phyloP scores from a whole-genome alignment of 2,888 invertebrate genomes.

The Leucoptera coffeella region DNA sequence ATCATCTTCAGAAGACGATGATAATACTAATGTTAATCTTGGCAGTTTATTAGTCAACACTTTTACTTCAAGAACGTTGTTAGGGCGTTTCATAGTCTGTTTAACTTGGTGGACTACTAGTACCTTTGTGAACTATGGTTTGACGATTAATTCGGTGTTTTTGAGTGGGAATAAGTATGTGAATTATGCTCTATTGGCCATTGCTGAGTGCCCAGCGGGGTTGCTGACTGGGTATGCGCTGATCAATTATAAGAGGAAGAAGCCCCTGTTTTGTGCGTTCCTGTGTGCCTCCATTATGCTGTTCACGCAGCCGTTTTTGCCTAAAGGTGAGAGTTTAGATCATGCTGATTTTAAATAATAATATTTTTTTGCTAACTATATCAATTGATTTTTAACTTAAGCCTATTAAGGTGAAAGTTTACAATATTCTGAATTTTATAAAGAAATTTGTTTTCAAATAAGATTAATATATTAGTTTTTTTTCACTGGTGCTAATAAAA shows the following conservation, averaged over 20 bases:
- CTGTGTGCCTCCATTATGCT: slow-evolving; percentile 36
- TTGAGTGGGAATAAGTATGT: no score
- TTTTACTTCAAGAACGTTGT: slow-evolving; percentile 1
- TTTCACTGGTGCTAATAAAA: no score
- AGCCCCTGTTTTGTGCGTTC: slow-evolving; percentile 27
- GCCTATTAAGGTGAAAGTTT: no score
- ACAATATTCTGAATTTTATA: no score
- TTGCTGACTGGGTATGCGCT: slow-evolving; percentile 29
- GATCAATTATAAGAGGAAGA: slow-evolving; percentile 28
- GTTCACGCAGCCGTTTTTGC: slow-evolving; percentile 35
- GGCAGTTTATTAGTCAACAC: slow-evolving; percentile 16
- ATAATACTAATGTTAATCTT: slow-evolving; percentile 1
- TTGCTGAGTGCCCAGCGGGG: slow-evolving; percentile 46
- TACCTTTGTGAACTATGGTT: slow-evolving; percentile 62
- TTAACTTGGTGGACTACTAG: slow-evolving; percentile 31
- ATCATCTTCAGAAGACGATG: slow-evolving; percentile 1
- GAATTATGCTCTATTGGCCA: no score
- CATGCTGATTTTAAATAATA: no score
- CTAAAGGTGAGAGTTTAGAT: slow-evolving; percentile 22
- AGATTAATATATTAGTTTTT: no score
- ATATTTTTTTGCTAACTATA: no score
- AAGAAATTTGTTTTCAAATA: no score
- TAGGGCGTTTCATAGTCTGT: slow-evolving; percentile 4
- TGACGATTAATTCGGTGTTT: slow-evolving; percentile 59
- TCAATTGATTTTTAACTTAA: no score